These are phyloP conservation scores for Takifugu flavidus DNA, from an alignment of 2,113 vertebrate species.

Conservation along the genomic window DNA sequence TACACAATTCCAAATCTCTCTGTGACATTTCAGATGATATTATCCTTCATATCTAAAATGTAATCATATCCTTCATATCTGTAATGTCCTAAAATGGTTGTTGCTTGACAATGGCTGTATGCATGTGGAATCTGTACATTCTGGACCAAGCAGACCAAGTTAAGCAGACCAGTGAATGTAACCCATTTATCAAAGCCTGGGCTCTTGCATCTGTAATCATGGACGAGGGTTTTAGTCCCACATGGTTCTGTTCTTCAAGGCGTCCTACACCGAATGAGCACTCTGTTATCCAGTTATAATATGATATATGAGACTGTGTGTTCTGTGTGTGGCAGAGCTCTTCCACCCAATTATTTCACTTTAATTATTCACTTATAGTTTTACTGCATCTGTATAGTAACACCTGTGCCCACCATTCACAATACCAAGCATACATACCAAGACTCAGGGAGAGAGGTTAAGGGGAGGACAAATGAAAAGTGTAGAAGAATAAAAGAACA, in stretches of 20 bases:
- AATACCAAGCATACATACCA: constrained; percentile 27
- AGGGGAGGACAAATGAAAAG: constrained; percentile 19
- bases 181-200: constrained; percentile 52
- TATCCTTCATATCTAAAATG: too few species aligned
- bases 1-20: constrained; percentile 3
- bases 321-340: constrained; percentile 27
- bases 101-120: background rate
- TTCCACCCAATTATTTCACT: background rate
- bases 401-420: constrained; percentile 32
- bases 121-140: constrained; percentile 14
- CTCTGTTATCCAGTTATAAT: constrained; percentile 51
- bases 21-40: background rate
- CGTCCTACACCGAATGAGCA: constrained; percentile 42
- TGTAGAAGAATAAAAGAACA: constrained; percentile 19
- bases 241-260: constrained; percentile 29
- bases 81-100: background rate
- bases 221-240: constrained; percentile 40
- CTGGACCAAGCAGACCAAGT: constrained; percentile 14
- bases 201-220: constrained; percentile 55
- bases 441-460: constrained; percentile 25
- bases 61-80: background rate
- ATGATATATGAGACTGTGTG: constrained; percentile 33
- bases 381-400: constrained; percentile 9
- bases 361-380: constrained; percentile 7
- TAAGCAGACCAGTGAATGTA: constrained; percentile 36